Conservation (phyloP, 2,888 invertebrate species). For the Pocota personata region DNA sequence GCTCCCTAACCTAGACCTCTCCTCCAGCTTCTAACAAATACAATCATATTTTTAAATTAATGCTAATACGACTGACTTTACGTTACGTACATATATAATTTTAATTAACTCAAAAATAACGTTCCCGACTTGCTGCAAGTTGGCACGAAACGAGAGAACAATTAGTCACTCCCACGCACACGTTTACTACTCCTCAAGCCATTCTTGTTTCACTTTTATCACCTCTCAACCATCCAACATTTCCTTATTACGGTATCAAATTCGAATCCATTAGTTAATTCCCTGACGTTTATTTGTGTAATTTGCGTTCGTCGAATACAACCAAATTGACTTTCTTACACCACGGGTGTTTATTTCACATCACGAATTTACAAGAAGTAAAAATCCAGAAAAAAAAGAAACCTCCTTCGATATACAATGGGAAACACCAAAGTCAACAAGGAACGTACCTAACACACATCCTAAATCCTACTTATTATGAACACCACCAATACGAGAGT, state of each 20-base stretch:
- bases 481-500: constrained; percentile 39
- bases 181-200: constrained; percentile 1
- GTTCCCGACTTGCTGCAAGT: not conserved
- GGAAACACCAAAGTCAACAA: constrained; percentile 61
- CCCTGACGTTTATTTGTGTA: constrained; percentile 67
- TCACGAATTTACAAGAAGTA: constrained; percentile 54
- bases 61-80: too few species aligned
- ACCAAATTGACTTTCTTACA: constrained; percentile 67
- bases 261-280: constrained; percentile 69
- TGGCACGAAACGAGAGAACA: constrained; percentile 4
- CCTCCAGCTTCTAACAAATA: too few species aligned
- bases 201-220: constrained; percentile 32
- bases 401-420: constrained; percentile 36
- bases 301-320: constrained; percentile 55
- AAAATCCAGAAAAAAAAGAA: constrained; percentile 13
- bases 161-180: constrained; percentile 59
- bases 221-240: constrained; percentile 31
- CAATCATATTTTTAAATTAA: too few species aligned
- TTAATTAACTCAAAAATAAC: constrained; percentile 36
- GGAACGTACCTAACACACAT: constrained; percentile 54
- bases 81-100: not conserved
- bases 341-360: constrained; percentile 67
- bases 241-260: constrained; percentile 63
- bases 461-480: constrained; percentile 67
- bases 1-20: too few species aligned